A percentile compares a stretch with the other conserved stretches of the same genome.
These are phyloP conservation scores for Helarctos malayanus DNA, from an alignment of 2,797 vertebrate species.

Conservation along the genomic window DNA sequence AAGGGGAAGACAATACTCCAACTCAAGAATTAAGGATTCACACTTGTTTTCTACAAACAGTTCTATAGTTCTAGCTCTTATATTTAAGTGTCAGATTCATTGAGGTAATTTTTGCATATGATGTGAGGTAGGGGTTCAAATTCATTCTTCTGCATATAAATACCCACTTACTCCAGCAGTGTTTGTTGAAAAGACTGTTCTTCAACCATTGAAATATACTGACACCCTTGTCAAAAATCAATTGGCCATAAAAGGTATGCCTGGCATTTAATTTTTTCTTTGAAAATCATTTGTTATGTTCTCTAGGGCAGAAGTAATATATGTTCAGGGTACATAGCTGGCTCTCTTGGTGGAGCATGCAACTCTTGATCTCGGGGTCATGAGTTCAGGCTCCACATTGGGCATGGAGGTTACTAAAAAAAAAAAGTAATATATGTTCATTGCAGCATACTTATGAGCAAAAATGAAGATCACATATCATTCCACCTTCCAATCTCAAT, in stretches of 20 bases:
- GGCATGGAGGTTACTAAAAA: neutral
- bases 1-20: conserved; percentile 2
- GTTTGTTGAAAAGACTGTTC: conserved; percentile 49
- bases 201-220: conserved; percentile 49
- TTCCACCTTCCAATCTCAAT: conserved; percentile 48
- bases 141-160: conserved; percentile 38
- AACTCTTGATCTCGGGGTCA: neutral
- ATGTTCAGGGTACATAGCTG: neutral
- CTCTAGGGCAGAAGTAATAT: conserved; percentile 45
- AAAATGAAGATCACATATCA: conserved; percentile 54
- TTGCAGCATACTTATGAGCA: conserved; percentile 45
- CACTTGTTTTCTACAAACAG: neutral
- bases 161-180: neutral
- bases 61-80: conserved; percentile 33
- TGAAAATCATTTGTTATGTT: conserved; percentile 51
- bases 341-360: neutral
- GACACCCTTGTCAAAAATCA: conserved; percentile 60
- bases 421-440: conserved; percentile 31
- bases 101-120: conserved; percentile 52
- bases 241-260: conserved; percentile 56
- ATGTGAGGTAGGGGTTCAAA: neutral
- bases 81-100: neutral
- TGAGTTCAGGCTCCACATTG: neutral
- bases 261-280: conserved; percentile 55
- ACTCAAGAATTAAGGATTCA: conserved; percentile 38